Evolutionary conservation across 2,113 vertebrate genomes (phyloP), one percentile per base, ranked within the genome.

Genomic region (Spermophilus dauricus): DNA sequence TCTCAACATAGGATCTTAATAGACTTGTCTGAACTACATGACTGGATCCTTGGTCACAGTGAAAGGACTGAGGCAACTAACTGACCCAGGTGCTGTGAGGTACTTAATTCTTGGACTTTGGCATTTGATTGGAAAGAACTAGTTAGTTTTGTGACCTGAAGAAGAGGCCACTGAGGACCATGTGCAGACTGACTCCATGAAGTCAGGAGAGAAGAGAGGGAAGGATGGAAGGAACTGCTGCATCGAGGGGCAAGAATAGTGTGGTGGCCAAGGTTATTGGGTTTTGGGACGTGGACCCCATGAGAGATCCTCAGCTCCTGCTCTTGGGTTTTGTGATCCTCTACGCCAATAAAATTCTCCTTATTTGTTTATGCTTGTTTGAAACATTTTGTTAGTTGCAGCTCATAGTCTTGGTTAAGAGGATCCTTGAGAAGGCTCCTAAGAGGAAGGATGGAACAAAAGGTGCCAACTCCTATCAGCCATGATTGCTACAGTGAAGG

Each of bases 311-410:
- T 83, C 12, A 53, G 45, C 12, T 89, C 16, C 32, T 69, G 16
- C 24, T 30, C 73, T 78, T 90, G 56, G 14, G 1, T 69, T 96
- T 78, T 56, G 7, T 69, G 63, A 69, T 18, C 77, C 16, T 70
- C 16, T 86, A 32, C 28, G 84, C 61, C 26, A 78, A 13, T 48
- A 72, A 24, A 65, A 30, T 67, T 37, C 22, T 5, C 20, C 48
- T 75, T 67, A 32, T 77, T 90, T 94, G 16, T 42, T 89, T 94
- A 42, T 51, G 9, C 12, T 93, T 76, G 17, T n/a, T 88, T 76
- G 28, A 87, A 93, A 45, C 65, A 11, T 69, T 96, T 84, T 90
- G 73, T 90, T 76, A 81, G 37, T 92, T 87, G 26, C 28, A 92
- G 37, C n/a, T 32, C 51, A 48, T 16, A 61, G 58, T 58, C 67